These are phyloP conservation scores for Cerastis leucographa DNA, from an alignment of 2,888 invertebrate genomes.

Conservation along the genomic window DNA sequence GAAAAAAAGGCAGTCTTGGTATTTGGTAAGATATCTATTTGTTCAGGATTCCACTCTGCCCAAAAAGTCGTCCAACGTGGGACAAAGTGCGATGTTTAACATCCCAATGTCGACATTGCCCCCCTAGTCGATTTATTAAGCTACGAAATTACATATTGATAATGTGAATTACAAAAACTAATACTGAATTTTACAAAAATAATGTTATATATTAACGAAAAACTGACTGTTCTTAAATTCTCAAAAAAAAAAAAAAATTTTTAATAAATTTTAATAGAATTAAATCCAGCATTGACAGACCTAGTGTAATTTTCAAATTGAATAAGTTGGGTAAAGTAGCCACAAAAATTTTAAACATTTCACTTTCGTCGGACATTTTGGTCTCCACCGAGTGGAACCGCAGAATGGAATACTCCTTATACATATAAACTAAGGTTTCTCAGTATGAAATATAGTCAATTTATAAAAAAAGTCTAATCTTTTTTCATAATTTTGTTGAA, in stretches of 20 bases:
- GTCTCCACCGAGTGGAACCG: not conserved
- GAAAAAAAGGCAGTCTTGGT: constrained; percentile 13
- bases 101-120: not conserved
- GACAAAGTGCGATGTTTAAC: not conserved
- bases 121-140: not conserved
- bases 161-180: not conserved
- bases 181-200: not conserved
- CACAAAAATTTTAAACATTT: not conserved
- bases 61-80: not conserved
- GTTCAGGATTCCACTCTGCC: not conserved
- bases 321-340: not conserved
- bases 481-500: not conserved
- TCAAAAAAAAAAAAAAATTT: too few relatives aligned
- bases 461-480: not conserved
- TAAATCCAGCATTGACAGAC: not conserved
- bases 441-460: not conserved
- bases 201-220: not conserved
- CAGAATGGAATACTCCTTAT: not conserved
- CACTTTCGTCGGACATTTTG: not conserved
- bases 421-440: not conserved
- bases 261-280: not conserved
- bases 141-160: not conserved
- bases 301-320: not conserved
- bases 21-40: constrained; percentile 8
- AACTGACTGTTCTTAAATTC: not conserved